Base-by-base conservation (phyloP, 2,888 invertebrate genomes). In the Urechis unicinctus region DNA sequence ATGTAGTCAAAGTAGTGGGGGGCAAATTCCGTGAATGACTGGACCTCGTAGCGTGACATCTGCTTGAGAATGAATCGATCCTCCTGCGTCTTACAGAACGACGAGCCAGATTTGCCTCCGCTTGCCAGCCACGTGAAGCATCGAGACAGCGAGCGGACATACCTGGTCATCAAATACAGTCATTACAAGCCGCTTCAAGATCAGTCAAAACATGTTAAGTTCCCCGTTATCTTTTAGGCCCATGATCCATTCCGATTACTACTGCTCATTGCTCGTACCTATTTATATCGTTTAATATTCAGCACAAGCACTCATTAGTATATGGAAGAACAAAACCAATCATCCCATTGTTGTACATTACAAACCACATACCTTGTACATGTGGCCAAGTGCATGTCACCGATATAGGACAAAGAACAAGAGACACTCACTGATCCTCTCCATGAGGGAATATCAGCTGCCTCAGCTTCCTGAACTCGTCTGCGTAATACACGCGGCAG, bases 21-120 rank as follows among this genome's bases (percentile, higher is more conserved):
- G 0, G 94, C 96, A 74, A 95, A 93, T 69, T 91, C 91, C 55
- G 93, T 81, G 76, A 98, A 96, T 62, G 91, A 87, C 62, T 88
- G 88, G 75, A 94, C 86, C 76, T 98, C 98, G 57, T 88, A 85
- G 2, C 88, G 85, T 2, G 89, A 88, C 91, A 96, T 91, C 81
- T 95, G 94, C 75, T 97, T 97, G 60, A 97, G 80, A 55, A 97
- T 89, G 75, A 93, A 95, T 53, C 94, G 83, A 59, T 77, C 94
- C 78, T 96, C 91, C 78, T 85, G 83, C 42, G 93, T 95, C 81
- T 96, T 96, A 73, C 91, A 89, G 81, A 98, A 98, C 31, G 88
- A 85, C 5, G 94, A 95, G 0, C 97, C 97, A 0, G 96, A 96
- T 79, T 98, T 98, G 31, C 98, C 98, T 3, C 97, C 98, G 62